These are phyloP conservation scores for Oryzias celebensis DNA, from an alignment of 2,113 vertebrate species.

Conservation along the genomic window DNA sequence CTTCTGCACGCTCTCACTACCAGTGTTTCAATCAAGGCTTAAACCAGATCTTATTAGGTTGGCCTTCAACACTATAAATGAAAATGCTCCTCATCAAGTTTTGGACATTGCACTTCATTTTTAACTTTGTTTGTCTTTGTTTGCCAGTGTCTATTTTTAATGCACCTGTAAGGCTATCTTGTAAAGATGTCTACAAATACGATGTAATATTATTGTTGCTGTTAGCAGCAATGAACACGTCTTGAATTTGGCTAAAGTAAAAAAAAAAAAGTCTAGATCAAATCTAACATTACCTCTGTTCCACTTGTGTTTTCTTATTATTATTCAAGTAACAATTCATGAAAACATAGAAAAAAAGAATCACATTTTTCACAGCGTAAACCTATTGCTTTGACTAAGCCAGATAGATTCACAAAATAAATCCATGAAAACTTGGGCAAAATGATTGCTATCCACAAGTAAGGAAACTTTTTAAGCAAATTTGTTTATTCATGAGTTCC, in stretches of 20 bases:
- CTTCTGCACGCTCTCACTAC: no score
- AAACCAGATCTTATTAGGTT: no score
- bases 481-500: neutral
- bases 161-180: no score
- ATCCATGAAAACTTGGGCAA: neutral
- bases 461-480: neutral
- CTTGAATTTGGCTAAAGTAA: slow-evolving; percentile 19
- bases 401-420: no score
- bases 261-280: slow-evolving; percentile 9
- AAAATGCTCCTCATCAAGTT: no score
- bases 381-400: neutral
- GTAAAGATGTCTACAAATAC: no score
- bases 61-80: no score
- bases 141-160: no score
- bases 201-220: no score
- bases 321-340: neutral
- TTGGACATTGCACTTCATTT: no score
- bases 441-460: neutral
- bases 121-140: no score
- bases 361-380: neutral
- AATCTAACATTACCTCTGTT: slow-evolving; percentile 1
- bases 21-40: no score
- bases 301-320: neutral
- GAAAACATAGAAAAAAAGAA: neutral
- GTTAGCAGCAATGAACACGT: neutral